Conservation (phyloP, 1,140 invertebrate genomes). For the Drosophila tropicalis region DNA sequence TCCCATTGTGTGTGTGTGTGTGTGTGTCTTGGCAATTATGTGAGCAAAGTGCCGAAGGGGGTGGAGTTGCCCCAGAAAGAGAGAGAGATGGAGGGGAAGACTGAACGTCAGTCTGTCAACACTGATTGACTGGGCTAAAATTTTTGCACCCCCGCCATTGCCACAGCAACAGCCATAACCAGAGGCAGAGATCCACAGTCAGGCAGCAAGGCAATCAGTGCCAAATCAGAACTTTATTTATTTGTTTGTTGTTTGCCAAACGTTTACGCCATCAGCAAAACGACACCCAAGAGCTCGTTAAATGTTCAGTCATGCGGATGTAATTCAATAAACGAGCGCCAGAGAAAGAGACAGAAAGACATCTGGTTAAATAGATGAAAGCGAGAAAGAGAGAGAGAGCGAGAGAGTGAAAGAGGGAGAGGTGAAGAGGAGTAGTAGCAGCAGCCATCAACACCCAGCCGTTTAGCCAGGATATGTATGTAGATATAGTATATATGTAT, state of each 20-base stretch:
- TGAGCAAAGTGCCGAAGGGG: slow-evolving; percentile 41
- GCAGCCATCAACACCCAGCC: slow-evolving; percentile 61
- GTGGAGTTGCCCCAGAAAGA: not conserved
- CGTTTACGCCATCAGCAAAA: slow-evolving; percentile 82
- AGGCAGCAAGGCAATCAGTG: slow-evolving; percentile 69
- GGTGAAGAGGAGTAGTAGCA: not conserved
- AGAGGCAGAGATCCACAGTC: not conserved
- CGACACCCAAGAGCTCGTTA: slow-evolving; percentile 81
- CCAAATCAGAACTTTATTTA: slow-evolving; percentile 82
- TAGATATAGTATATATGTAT: slow-evolving; percentile 26
- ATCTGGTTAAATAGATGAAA: not conserved
- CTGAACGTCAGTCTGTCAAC: slow-evolving; percentile 27
- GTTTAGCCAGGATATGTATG: slow-evolving; percentile 55
- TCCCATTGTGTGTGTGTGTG: slow-evolving; percentile 4
- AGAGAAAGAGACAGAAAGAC: slow-evolving; percentile 25
- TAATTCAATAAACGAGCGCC: slow-evolving; percentile 82
- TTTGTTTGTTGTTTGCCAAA: slow-evolving; percentile 82
- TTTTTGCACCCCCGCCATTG: slow-evolving; percentile 11
- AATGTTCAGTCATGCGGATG: slow-evolving; percentile 82
- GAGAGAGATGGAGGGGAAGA: not conserved
- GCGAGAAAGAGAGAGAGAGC: not conserved
- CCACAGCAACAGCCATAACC: not conserved
- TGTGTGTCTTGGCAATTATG: slow-evolving; percentile 48
- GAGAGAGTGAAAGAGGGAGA: not conserved
- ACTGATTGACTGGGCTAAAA: slow-evolving; percentile 40